Conservation (phyloP, 2,113 vertebrate species). For the Gambusia holbrooki region DNA sequence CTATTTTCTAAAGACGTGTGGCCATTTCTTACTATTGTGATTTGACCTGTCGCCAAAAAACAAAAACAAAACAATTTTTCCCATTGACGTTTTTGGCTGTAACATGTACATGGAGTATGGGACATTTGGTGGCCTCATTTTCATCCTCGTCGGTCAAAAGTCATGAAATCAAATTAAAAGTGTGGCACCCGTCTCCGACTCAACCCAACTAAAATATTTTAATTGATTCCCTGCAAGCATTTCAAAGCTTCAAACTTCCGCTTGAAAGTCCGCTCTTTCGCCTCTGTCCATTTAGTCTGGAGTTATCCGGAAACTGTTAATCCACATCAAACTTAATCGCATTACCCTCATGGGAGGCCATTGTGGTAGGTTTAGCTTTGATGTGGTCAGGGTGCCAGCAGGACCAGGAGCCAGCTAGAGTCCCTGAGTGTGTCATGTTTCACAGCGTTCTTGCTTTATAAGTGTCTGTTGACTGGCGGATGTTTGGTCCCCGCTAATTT, state of each 20-base stretch:
- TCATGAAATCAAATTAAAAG: conserved; percentile 42
- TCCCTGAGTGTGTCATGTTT: conserved; percentile 52
- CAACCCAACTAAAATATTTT: conserved; percentile 21
- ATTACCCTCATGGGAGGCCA: conserved; percentile 67
- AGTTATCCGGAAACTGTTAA: conserved; percentile 66
- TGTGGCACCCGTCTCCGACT: conserved; percentile 37
- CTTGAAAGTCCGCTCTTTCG: conserved; percentile 35
- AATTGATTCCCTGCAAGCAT: conserved; percentile 19
- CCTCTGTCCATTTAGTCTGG: conserved; percentile 45
- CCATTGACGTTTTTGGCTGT: no score
- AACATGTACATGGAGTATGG: not conserved
- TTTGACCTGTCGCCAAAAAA: no score
- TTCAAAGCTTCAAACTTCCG: conserved; percentile 37
- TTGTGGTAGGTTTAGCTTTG: conserved; percentile 67
- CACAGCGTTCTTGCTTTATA: conserved; percentile 31
- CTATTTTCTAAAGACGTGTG: no score
- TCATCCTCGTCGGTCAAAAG: conserved; percentile 35
- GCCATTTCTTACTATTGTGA: no score
- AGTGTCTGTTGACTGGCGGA: conserved; percentile 17
- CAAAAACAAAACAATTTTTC: no score
- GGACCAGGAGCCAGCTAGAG: conserved; percentile 57
- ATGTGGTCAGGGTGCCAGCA: conserved; percentile 66
- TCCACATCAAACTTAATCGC: conserved; percentile 74
- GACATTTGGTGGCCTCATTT: not conserved
- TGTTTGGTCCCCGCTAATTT: conserved; percentile 16